phyloP scores from a whole-genome alignment of 2,797 vertebrate species.

The Sebastes reedi region DNA sequence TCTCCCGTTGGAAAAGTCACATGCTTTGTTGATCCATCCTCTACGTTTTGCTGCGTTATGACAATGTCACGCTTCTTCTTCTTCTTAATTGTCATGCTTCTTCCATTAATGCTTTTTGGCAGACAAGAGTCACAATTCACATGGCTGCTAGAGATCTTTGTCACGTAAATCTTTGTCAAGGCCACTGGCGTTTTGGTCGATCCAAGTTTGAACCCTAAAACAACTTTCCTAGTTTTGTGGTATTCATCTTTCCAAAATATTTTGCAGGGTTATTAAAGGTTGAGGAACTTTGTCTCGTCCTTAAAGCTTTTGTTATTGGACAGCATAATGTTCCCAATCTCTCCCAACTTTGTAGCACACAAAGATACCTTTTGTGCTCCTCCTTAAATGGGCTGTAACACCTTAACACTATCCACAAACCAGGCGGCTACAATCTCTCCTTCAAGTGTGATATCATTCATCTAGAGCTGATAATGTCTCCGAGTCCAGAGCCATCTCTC shows the following conservation, averaged over 20 bases:
- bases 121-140: neutral
- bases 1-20: neutral
- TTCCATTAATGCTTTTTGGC: neutral
- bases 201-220: neutral
- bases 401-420: conserved; percentile 39
- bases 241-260: neutral
- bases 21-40: neutral
- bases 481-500: conserved; percentile 48
- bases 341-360: neutral
- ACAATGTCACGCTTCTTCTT: neutral
- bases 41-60: neutral
- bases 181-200: neutral
- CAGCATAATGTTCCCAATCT: conserved; percentile 16
- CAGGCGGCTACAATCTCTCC: conserved; percentile 51
- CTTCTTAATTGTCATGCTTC: neutral
- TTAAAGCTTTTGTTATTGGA: neutral
- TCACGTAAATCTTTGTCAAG: neutral
- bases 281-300: neutral
- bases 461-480: conserved; percentile 61
- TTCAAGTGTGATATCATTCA: conserved; percentile 65
- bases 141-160: neutral
- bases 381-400: conserved; percentile 21
- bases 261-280: neutral
- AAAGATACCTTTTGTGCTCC: conserved; percentile 25
- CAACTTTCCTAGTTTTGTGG: neutral